Evolutionary conservation across 2,797 vertebrate species (phyloP).

Genomic region (Carduelis carduelis): DNA sequence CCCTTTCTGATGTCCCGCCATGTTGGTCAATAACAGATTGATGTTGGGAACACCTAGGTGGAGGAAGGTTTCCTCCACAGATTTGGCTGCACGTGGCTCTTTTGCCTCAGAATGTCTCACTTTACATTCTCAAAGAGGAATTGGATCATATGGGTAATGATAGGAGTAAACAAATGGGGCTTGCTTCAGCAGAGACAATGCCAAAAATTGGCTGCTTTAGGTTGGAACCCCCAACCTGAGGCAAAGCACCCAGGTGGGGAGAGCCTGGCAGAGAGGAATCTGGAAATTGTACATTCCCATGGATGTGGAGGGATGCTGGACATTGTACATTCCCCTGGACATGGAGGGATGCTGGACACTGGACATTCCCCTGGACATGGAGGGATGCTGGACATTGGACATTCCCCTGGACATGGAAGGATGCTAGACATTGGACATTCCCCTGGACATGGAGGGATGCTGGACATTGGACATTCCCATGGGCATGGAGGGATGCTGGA

Average conservation of each 20-base stretch:
- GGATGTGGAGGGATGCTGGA: background rate
- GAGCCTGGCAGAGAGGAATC: rapidly evolving
- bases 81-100: background rate
- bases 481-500: rapidly evolving
- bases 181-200: background rate
- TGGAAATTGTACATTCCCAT: too few species aligned
- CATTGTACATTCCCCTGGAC: rapidly evolving
- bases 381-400: too few species aligned
- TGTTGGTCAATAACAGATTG: background rate
- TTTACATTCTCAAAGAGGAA: background rate
- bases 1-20: background rate
- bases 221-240: background rate
- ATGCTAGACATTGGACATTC: background rate
- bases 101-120: background rate
- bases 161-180: background rate
- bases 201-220: background rate
- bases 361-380: rapidly evolving
- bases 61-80: background rate
- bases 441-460: too few species aligned
- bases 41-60: background rate
- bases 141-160: background rate
- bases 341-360: rapidly evolving
- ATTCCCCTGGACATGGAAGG: rapidly evolving
- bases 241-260: background rate
- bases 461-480: too few species aligned